Evolutionary conservation across 2,113 vertebrate genomes (phyloP), one percentile per base, ranked within the genome.

Genomic region (Gadus macrocephalus): DNA sequence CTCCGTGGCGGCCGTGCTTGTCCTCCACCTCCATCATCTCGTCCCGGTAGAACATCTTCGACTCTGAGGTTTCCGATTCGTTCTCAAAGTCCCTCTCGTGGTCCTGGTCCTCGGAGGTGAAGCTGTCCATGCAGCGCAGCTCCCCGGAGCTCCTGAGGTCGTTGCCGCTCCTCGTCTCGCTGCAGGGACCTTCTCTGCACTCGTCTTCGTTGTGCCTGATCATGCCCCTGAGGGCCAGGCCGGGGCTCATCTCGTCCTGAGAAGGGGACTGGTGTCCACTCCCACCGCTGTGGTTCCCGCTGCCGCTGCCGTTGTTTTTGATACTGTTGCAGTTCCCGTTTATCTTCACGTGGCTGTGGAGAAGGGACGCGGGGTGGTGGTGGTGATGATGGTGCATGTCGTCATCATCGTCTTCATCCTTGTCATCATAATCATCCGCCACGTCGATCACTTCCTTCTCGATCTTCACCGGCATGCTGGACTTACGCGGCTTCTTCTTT

Each of bases 401-500:
- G 64, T 91, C 86, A 12, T 96, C 93, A 0, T 98, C 95, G n/a
- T 98, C 95, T 9, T 99, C 97, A 0, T 98, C 95, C 83, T 96
- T 96, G 78, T 99, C 96, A 0, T 98, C 96, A 72, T 95, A 98
- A 66, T 97, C 97, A 69, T 98, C 97, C 0, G 95, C 95, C 3
- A 97, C 97, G 64, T 97, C 96, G 0, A 98, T 96, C 19, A 98
- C 92, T 82, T 99, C 97, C 84, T 99, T 99, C 84, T 99, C 97
- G 62, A 99, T 99, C 91, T 99, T 99, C 25, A 99, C 97, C 67
- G 97, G 97, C 97, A 99, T 99, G 86, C 97, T 99, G 0, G 97
- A 99, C 82, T 99, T 99, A 64, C 97, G 93, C 72, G 97, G 97
- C 77, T 99, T 99, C 89, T 99, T 99, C 88, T 99, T 99, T 35